These are phyloP conservation scores for Emydocephalus ijimae DNA, from an alignment of 2,113 vertebrate species.

Conservation along the genomic window DNA sequence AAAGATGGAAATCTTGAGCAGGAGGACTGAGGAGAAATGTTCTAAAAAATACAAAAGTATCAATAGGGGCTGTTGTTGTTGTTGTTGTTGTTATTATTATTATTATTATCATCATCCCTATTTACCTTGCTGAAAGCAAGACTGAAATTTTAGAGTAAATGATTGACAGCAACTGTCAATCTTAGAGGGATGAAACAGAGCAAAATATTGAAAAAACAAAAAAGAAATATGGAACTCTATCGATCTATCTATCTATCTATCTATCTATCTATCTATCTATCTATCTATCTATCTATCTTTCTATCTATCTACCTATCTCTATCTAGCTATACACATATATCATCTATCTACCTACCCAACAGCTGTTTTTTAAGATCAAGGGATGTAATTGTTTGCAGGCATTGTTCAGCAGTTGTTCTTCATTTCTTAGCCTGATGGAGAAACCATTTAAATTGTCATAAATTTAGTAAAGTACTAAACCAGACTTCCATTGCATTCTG, in stretches of 20 bases:
- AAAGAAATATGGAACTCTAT: background rate
- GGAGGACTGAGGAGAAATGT: slow-evolving; percentile 44
- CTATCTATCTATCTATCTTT: too few relatives aligned
- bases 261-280: slow-evolving; percentile 31
- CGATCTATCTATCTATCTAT: slow-evolving; percentile 65
- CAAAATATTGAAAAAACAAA: slow-evolving; percentile 33
- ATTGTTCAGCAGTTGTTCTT: slow-evolving; percentile 55
- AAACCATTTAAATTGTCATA: slow-evolving; percentile 35
- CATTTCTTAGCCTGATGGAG: slow-evolving; percentile 47
- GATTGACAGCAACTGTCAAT: slow-evolving; percentile 49
- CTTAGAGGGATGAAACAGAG: slow-evolving; percentile 14
- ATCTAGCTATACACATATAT: too few relatives aligned
- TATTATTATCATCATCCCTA: background rate
- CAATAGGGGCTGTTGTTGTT: slow-evolving; percentile 28
- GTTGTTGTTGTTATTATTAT: background rate
- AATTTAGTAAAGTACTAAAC: background rate
- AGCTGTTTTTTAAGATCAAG: slow-evolving; percentile 43
- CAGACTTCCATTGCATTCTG: background rate
- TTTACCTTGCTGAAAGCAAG: slow-evolving; percentile 51
- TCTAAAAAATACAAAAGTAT: slow-evolving; percentile 52
- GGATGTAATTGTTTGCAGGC: slow-evolving; percentile 59
- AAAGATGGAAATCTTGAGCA: slow-evolving; percentile 30
- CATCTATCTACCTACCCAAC: background rate
- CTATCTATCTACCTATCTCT: background rate
- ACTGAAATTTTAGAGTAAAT: slow-evolving; percentile 51